Percentiles rank a stretch among this genome's conserved stretches.
These are phyloP conservation scores for Sebastes iracundus DNA, from an alignment of 2,797 vertebrate species.

Conservation along the genomic window DNA sequence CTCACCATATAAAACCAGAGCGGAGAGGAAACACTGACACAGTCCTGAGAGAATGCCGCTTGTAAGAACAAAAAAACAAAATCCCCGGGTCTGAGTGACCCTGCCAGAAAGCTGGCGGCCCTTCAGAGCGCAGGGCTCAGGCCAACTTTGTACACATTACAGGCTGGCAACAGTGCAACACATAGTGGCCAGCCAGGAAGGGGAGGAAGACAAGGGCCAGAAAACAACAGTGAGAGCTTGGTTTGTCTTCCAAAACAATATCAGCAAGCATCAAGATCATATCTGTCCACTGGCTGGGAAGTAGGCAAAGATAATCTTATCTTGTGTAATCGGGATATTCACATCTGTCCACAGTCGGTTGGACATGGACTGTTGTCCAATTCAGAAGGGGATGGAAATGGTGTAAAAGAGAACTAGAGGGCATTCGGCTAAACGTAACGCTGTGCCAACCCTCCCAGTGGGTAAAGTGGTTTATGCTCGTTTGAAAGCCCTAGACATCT, in stretches of 20 bases:
- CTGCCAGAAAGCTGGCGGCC: conserved; percentile 44
- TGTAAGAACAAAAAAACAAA: conserved; percentile 1
- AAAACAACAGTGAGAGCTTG: not conserved
- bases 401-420: not conserved
- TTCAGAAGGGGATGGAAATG: not conserved
- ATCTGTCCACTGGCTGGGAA: conserved; percentile 9
- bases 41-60: conserved; percentile 29
- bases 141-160: conserved; percentile 54
- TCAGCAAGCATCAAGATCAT: conserved; percentile 24
- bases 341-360: not conserved
- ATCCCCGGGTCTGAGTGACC: conserved; percentile 26
- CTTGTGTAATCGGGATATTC: not conserved
- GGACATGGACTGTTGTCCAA: not conserved
- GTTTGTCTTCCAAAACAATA: conserved; percentile 18
- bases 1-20: not conserved
- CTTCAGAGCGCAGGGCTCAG: conserved; percentile 50
- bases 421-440: not conserved
- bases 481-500: not conserved
- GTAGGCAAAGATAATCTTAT: not conserved
- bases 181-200: conserved; percentile 9
- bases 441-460: not conserved
- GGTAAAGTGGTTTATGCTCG: not conserved
- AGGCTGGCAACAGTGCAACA: conserved; percentile 44
- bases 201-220: not conserved
- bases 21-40: conserved; percentile 39